Evolutionary conservation across 92 coral and sea anemone genomes (phyloP), one percentile per base, ranked within the genome.

Genomic region (Hydrozoanthus gracilis): DNA sequence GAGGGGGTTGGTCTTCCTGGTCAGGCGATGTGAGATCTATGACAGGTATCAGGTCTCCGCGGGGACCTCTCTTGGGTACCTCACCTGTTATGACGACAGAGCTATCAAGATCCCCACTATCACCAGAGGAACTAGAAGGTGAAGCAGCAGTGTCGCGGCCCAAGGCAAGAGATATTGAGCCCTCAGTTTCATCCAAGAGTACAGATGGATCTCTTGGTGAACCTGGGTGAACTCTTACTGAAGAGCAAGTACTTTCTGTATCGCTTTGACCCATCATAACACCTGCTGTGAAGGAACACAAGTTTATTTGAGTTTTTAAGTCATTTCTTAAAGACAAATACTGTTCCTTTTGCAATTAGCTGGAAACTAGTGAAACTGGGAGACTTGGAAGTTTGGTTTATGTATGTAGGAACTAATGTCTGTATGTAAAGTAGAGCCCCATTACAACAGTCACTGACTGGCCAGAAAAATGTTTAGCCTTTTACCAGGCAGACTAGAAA

Each of bases 21-120:
- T 93, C 98, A 50, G 95, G 93, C 18, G 98, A 91, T 15, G 99
- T 97, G 61, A 97, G 85, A 84, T 97, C 99, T 87, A 97, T 97
- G 12, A 96, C 94, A 48, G 99, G 99, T 48, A 97, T 94, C 39
- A 27, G 39, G 44, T 91, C 90, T n/a, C 79, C 61, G 18, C 92
- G 88, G 20, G 74, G 75, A 47, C 91, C 44, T 27, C 91, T 82
- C 74, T 94, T 94, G 15, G 98, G 91, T 48, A 93, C 78, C 45
- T 89, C 94, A 69, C 87, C 92, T 64, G 88, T 84, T 5, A 91
- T 74, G 3, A 94, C 73, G 50, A 89, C 94, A 13, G 94, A 91
- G 51, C 46, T 94, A 39, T 92, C 94, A 5, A 90, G 71, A n/a
- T 94, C 98, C 8, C 98, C 88, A 67, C 95, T 87, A 73, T 94